These are phyloP conservation scores for Lasioglossum calceatum DNA, from an alignment of 2,888 invertebrate species.

Conservation along the genomic window DNA sequence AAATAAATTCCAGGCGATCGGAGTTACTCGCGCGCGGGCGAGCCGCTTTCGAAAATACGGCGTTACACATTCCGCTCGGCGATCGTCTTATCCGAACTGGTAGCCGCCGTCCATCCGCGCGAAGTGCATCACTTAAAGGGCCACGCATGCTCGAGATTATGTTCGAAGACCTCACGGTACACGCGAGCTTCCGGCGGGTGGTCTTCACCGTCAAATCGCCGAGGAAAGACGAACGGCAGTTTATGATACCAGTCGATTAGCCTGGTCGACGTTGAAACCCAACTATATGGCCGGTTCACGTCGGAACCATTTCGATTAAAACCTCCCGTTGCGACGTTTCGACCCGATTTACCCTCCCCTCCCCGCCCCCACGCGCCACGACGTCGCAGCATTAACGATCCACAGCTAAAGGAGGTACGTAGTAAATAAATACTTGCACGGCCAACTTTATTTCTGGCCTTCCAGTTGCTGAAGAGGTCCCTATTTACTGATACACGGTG, in stretches of 20 bases:
- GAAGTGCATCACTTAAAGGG: constrained; percentile 43
- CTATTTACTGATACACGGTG: not conserved
- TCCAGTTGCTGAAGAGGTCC: not conserved
- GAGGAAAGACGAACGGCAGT: constrained; percentile 12
- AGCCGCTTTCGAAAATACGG: constrained; percentile 17
- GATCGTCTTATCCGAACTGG: constrained; percentile 31
- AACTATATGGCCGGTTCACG: not conserved
- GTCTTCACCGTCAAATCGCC: constrained; percentile 17
- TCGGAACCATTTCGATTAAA: not conserved
- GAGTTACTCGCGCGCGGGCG: constrained; percentile 1
- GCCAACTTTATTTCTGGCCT: not conserved
- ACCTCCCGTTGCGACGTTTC: not conserved
- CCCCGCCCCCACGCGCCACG: too few relatives aligned
- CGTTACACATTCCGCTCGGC: constrained; percentile 22
- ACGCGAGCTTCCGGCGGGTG: constrained; percentile 33
- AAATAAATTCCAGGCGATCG: constrained; percentile 15
- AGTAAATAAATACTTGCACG: not conserved
- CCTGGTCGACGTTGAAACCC: not conserved
- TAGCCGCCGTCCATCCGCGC: constrained; percentile 18
- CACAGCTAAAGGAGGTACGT: not conserved
- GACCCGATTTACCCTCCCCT: not conserved
- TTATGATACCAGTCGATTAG: constrained; percentile 43
- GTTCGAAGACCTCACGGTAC: not conserved
- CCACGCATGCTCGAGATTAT: constrained; percentile 1
- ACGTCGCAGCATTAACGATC: not conserved